phyloP scores from a whole-genome alignment of 2,797 vertebrate genomes.

The Mormyrus proboscirostris region DNA sequence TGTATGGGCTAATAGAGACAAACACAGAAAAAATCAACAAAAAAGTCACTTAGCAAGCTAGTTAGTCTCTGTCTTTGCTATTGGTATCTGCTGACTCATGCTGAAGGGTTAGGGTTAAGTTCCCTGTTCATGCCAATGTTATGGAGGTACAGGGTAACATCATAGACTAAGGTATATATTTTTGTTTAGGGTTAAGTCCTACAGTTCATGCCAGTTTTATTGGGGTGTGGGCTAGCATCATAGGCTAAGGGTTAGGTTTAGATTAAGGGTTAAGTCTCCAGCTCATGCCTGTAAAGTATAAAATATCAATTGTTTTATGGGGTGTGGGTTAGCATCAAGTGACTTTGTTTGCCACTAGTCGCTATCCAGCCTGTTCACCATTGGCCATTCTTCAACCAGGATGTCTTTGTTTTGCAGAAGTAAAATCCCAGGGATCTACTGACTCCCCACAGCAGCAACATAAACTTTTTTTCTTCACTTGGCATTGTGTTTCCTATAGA shows the following conservation, averaged over 20 bases:
- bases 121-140: background rate
- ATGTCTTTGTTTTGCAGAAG: background rate
- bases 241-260: background rate
- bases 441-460: background rate
- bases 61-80: background rate
- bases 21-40: background rate
- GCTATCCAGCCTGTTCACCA: background rate
- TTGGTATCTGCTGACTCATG: background rate
- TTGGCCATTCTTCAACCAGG: background rate
- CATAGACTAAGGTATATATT: background rate
- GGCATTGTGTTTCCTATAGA: background rate
- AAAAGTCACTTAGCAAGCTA: background rate
- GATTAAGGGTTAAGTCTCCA: background rate
- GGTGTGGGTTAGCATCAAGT: background rate
- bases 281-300: background rate
- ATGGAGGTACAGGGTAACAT: background rate
- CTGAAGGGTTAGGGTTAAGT: background rate
- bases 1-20: background rate
- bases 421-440: background rate
- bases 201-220: background rate
- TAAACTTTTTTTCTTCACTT: background rate
- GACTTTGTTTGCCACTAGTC: background rate
- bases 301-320: background rate
- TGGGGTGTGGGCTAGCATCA: background rate
- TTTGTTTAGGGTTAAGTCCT: background rate